Conservation (phyloP, 2,797 vertebrate species). For the Sebastes matsubarae region DNA sequence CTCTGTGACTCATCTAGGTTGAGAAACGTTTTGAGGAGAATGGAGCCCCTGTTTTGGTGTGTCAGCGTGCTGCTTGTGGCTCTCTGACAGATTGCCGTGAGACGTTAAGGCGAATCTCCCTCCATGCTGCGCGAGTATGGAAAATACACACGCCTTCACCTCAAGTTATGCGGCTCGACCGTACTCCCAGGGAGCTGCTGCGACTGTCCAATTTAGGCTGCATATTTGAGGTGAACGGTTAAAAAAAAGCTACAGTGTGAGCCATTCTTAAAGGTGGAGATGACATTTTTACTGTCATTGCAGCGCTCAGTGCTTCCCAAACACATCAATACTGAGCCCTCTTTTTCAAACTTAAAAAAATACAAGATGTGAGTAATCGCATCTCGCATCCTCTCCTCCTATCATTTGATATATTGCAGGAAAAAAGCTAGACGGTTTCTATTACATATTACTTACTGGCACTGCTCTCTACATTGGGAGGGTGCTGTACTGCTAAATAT, state of each 20-base stretch:
- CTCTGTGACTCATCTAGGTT: conserved; percentile 78
- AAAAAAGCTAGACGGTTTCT: conserved; percentile 38
- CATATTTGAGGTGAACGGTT: conserved; percentile 70
- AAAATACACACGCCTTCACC: conserved; percentile 73
- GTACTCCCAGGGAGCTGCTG: conserved; percentile 61
- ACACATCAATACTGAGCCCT: conserved; percentile 46
- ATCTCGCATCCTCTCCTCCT: conserved; percentile 46
- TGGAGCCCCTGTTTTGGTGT: conserved; percentile 74
- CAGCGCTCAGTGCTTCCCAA: conserved; percentile 50
- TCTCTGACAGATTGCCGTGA: conserved; percentile 75
- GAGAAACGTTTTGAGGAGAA: conserved; percentile 70
- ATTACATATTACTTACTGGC: conserved; percentile 40
- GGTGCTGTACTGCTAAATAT: conserved; percentile 34
- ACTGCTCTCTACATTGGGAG: not conserved
- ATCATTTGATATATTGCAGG: conserved; percentile 59
- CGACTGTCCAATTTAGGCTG: conserved; percentile 53
- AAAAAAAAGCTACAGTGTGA: conserved; percentile 33
- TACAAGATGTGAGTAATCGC: conserved; percentile 55
- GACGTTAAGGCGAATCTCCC: conserved; percentile 69
- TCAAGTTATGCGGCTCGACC: conserved; percentile 69
- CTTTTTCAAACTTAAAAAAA: conserved; percentile 47
- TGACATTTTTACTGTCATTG: conserved; percentile 70
- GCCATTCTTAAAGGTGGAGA: conserved; percentile 67
- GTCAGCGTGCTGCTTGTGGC: conserved; percentile 68
- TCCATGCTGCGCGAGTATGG: conserved; percentile 61